Conservation (phyloP, 1,140 invertebrate genomes). For the Drosophila insularis region DNA sequence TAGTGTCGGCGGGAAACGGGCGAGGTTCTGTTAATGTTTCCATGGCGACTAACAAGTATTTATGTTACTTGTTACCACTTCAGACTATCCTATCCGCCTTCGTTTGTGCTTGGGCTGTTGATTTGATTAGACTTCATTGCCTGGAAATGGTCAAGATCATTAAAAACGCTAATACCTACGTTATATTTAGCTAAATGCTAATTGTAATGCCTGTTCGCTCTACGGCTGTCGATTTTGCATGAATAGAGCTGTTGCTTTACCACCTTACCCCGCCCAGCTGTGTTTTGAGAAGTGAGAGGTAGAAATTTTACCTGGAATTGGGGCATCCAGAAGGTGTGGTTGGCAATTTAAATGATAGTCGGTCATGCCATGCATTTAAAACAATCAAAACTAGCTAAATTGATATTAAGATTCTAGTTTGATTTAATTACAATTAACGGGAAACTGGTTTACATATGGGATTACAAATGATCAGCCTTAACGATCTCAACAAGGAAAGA, state of each 20-base stretch:
- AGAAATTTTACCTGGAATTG: background rate
- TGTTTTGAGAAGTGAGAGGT: background rate
- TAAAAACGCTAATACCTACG: slow-evolving; percentile 37
- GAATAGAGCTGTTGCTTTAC: slow-evolving; percentile 21
- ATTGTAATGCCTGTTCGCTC: slow-evolving; percentile 49
- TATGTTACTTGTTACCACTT: slow-evolving; percentile 54
- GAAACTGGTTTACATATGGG: background rate
- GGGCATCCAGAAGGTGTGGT: slow-evolving; percentile 30
- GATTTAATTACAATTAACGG: background rate
- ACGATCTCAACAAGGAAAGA: background rate
- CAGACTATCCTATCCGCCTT: slow-evolving; percentile 18
- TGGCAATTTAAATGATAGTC: slow-evolving; percentile 32
- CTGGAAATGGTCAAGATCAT: slow-evolving; percentile 43
- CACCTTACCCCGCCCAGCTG: slow-evolving; percentile 14
- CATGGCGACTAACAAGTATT: slow-evolving; percentile 69
- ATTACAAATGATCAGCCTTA: background rate
- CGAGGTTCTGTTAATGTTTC: slow-evolving; percentile 36
- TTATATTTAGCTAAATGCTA: slow-evolving; percentile 60
- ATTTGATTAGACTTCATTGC: slow-evolving; percentile 54
- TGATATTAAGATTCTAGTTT: slow-evolving; percentile 30
- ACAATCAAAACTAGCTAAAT: slow-evolving; percentile 40
- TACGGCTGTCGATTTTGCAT: slow-evolving; percentile 16
- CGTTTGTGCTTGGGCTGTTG: slow-evolving; percentile 19
- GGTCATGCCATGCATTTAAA: slow-evolving; percentile 14
- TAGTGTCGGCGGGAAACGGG: slow-evolving; percentile 19